Percentiles rank a stretch among this genome's conserved stretches.
Conservation (phyloP, 1,140 invertebrate genomes). For the Orchestia grillus region DNA sequence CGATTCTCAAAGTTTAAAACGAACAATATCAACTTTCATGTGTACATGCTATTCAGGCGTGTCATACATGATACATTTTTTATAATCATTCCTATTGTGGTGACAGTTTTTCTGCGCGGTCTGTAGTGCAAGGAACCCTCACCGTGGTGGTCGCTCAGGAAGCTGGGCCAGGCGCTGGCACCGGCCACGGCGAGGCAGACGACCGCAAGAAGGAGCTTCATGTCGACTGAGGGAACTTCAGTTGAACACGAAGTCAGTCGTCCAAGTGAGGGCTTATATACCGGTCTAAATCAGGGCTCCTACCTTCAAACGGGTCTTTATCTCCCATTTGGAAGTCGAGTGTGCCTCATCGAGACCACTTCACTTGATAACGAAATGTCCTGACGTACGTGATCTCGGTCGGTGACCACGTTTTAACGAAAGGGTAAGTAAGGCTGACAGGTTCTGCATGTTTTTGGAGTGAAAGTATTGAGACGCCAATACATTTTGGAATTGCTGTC, state of each 20-base stretch:
- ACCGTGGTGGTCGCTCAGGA: background rate
- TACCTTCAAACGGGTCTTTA: too few relatives aligned
- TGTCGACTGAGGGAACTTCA: background rate
- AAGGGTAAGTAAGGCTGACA: background rate
- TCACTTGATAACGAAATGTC: background rate
- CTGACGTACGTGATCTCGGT: background rate
- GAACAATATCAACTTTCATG: background rate
- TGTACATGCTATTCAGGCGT: background rate
- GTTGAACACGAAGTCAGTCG: background rate
- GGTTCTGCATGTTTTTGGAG: background rate
- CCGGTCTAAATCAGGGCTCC: too few relatives aligned
- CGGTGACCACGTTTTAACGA: background rate
- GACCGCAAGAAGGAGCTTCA: conserved; percentile 39
- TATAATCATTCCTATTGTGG: background rate
- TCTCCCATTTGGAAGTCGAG: background rate
- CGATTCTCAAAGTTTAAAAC: background rate
- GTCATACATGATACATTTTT: background rate
- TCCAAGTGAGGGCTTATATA: background rate
- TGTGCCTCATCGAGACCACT: background rate
- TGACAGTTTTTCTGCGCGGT: background rate
- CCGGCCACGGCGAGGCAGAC: conserved; percentile 37
- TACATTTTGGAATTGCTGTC: background rate
- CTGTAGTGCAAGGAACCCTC: too few relatives aligned
- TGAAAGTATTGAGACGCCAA: background rate
- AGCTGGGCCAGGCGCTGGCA: conserved; percentile 45